phyloP scores from a whole-genome alignment of 2,888 invertebrate genomes.

The Clostera curtula region DNA sequence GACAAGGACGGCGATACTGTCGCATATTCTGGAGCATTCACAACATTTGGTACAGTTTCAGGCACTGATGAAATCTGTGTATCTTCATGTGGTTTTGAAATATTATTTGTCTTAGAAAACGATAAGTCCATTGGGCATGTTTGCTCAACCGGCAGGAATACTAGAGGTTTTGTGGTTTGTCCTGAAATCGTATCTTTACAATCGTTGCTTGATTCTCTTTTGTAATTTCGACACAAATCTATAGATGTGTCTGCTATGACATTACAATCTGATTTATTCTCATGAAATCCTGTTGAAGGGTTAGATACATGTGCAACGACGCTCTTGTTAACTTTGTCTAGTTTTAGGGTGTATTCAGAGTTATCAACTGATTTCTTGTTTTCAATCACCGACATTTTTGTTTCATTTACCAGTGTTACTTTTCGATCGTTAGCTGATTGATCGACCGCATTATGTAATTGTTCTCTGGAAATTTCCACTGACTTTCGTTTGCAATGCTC shows the following conservation, averaged over 20 bases:
- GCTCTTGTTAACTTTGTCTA: too few relatives aligned
- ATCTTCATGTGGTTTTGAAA: conserved; percentile 3
- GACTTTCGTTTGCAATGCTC: conserved; percentile 18
- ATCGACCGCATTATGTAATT: conserved; percentile 28
- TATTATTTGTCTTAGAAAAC: conserved; percentile 5
- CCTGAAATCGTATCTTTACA: conserved; percentile 2
- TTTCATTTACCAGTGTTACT: too few relatives aligned
- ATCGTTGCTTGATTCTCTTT: neutral
- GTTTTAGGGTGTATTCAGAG: too few relatives aligned
- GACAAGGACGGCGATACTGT: conserved; percentile 26
- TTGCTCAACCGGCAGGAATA: conserved; percentile 9
- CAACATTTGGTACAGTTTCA: conserved; percentile 4
- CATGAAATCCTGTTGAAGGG: too few relatives aligned
- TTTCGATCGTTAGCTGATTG: conserved; percentile 32
- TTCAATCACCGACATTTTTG: too few relatives aligned
- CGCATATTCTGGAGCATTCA: conserved; percentile 16
- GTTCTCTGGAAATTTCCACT: conserved; percentile 23
- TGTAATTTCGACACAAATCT: conserved; percentile 9
- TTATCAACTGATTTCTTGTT: too few relatives aligned
- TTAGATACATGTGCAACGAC: too few relatives aligned
- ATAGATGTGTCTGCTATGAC: conserved; percentile 8
- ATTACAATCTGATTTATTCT: conserved; percentile 2
- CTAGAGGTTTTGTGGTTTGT: neutral
- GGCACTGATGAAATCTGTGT: too few relatives aligned
- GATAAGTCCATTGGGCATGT: conserved; percentile 31